phyloP scores from a whole-genome alignment of 1,140 invertebrate genomes.

The Drosophila repleta region DNA sequence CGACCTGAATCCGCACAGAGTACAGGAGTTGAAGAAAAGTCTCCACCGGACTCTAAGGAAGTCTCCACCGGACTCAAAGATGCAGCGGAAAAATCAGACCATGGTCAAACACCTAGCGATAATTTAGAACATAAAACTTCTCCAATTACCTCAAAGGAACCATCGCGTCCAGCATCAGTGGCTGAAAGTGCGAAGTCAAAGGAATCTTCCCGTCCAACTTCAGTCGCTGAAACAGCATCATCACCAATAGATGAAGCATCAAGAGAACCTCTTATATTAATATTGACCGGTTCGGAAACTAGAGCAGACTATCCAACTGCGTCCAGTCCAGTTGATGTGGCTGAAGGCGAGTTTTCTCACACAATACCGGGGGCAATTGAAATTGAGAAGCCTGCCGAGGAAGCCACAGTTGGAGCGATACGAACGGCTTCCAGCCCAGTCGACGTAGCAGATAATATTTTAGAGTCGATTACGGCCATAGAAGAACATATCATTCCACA shows the following conservation, averaged over 20 bases:
- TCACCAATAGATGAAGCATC: constrained; percentile 68
- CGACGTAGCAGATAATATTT: constrained; percentile 53
- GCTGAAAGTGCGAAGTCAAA: constrained; percentile 26
- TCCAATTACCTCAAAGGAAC: constrained; percentile 45
- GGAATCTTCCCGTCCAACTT: constrained; percentile 47
- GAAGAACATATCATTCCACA: constrained; percentile 48
- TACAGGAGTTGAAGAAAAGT: constrained; percentile 31
- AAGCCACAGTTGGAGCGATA: constrained; percentile 33
- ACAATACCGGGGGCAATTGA: constrained; percentile 1
- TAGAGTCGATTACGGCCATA: constrained; percentile 20
- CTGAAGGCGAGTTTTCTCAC: constrained; percentile 63
- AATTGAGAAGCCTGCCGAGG: constrained; percentile 49
- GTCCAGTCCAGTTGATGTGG: constrained; percentile 76
- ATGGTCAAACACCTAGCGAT: constrained; percentile 1
- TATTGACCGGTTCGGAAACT: constrained; percentile 17
- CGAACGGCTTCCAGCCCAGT: constrained; percentile 74
- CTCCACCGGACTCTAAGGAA: constrained; percentile 29
- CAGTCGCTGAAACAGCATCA: constrained; percentile 63
- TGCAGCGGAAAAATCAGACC: constrained; percentile 3
- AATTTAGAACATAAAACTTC: constrained; percentile 28
- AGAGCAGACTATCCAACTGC: constrained; percentile 57
- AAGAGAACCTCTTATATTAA: constrained; percentile 27
- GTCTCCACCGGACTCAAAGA: constrained; percentile 35
- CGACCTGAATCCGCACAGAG: constrained; percentile 38
- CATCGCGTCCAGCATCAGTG: constrained; percentile 42